A percentile compares a stretch with the other conserved stretches of the same genome.
Conservation (phyloP, 2,797 vertebrate genomes). For the Brotula barbata region DNA sequence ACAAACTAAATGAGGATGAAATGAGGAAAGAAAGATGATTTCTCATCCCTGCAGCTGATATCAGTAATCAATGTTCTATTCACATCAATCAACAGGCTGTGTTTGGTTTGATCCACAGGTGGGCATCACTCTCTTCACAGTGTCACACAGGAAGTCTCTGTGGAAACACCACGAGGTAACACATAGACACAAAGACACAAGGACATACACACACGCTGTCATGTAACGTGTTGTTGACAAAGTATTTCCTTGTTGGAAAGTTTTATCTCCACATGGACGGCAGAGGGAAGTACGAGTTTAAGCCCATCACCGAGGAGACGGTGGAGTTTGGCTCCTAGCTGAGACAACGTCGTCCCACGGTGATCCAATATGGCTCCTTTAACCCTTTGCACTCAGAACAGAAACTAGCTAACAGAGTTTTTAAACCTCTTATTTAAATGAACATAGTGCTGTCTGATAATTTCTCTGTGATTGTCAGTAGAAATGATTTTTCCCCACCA, state of each 20-base stretch:
- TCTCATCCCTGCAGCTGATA: no score
- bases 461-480: slow-evolving; percentile 81
- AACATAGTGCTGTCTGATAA: slow-evolving; percentile 66
- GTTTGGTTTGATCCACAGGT: slow-evolving; percentile 78
- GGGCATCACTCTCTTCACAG: slow-evolving; percentile 95
- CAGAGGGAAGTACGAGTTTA: slow-evolving; percentile 95
- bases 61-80: no score
- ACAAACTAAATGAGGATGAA: no score
- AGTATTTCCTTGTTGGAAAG: slow-evolving; percentile 63
- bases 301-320: slow-evolving; percentile 94
- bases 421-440: slow-evolving; percentile 71
- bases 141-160: slow-evolving; percentile 96
- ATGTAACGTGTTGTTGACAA: slow-evolving; percentile 1
- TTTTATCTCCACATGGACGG: slow-evolving; percentile 98
- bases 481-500: no score
- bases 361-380: slow-evolving; percentile 22
- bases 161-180: slow-evolving; percentile 96
- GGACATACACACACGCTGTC: not conserved
- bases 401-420: slow-evolving; percentile 73
- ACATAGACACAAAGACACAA: not conserved
- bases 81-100: not conserved
- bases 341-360: not conserved
- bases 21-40: no score
- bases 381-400: slow-evolving; percentile 56
- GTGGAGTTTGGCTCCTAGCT: slow-evolving; percentile 94